Evolutionary conservation across 2,888 invertebrate species (phyloP), one percentile per base, ranked within the genome.

Genomic region (Magallana nippona): DNA sequence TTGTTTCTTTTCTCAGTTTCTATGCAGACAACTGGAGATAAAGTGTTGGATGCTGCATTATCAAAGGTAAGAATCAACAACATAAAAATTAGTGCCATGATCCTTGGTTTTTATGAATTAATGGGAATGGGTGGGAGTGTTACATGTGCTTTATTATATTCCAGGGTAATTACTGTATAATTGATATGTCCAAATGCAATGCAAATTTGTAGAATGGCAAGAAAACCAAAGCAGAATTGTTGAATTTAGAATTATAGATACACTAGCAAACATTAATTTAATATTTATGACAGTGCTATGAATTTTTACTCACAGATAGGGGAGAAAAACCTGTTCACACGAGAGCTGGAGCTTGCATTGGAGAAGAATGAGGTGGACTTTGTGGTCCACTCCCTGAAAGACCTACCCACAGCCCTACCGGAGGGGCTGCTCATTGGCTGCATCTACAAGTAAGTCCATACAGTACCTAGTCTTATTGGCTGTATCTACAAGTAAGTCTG

Each of bases 351-450:
- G 94, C 96, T 96, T 89, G 98, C 98, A 0, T 94, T 99, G 78
- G 95, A 96, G 86, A 96, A 95, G 22, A 90, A 91, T 56, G 90
- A 92, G 56, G 93, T 99, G 0, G 98, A 99, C 93, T 97, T 99
- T 94, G 97, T 99, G 8, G 99, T 99, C 0, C 99, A 99, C 94
- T 99, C 98, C 0, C 94, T 99, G 15, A 99, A 99, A 95, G 99
- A 99, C 94, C 94, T 99, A 86, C 98, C 99, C 0, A 98, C 94
- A 8, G 95, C 96, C 0, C 94, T 99, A 86, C 98, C 98, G 0
- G 95, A 96, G 10, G 97, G 97, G 15, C 96, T 99, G 95, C 96
- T 97, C 56, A 97, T 99, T 89, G 98, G 98, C 60, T 97, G 93
- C 85, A 91, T 94, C 1, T 91, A 90, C 87, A 93, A 92, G 94